Evolutionary conservation across 2,113 vertebrate species (phyloP).

Genomic region (Dendropsophus ebraccatus): DNA sequence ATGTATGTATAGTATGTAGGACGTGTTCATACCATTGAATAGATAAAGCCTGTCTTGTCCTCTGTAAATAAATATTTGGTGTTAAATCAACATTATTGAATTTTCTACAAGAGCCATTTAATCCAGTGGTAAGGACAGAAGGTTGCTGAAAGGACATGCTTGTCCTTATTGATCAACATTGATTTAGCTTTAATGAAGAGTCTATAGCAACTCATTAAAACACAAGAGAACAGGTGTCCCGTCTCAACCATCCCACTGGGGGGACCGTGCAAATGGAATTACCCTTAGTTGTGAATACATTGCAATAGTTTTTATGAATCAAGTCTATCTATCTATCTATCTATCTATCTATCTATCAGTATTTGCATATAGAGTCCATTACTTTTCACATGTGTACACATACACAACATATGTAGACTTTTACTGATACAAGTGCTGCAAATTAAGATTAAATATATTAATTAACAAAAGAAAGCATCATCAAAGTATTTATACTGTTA

Average conservation of each 20-base stretch:
- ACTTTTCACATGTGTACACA: not conserved
- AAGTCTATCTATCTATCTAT: not conserved
- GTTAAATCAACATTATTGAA: conserved; percentile 26
- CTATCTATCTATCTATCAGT: not conserved
- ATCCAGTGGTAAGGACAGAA: conserved; percentile 76
- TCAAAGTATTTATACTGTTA: no score
- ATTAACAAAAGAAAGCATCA: no score
- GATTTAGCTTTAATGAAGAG: conserved; percentile 72
- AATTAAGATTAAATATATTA: no score
- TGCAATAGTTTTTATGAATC: not conserved
- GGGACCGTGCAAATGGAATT: conserved; percentile 60
- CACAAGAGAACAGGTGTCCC: conserved; percentile 75
- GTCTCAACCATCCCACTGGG: conserved; percentile 64
- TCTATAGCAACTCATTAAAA: conserved; percentile 74
- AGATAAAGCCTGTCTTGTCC: conserved; percentile 22
- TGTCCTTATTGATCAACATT: conserved; percentile 79
- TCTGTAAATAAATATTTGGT: conserved; percentile 57
- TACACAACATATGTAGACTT: no score
- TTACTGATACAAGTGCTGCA: no score
- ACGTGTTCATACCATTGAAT: no score
- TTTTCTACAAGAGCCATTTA: conserved; percentile 66
- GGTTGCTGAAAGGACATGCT: conserved; percentile 69
- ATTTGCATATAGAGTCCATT: not conserved
- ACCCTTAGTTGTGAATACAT: conserved; percentile 41
- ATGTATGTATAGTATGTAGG: no score